Percentiles rank a stretch among this genome's conserved stretches.
Conservation (phyloP, 2,113 vertebrate species). For the Rafetus swinhoei region DNA sequence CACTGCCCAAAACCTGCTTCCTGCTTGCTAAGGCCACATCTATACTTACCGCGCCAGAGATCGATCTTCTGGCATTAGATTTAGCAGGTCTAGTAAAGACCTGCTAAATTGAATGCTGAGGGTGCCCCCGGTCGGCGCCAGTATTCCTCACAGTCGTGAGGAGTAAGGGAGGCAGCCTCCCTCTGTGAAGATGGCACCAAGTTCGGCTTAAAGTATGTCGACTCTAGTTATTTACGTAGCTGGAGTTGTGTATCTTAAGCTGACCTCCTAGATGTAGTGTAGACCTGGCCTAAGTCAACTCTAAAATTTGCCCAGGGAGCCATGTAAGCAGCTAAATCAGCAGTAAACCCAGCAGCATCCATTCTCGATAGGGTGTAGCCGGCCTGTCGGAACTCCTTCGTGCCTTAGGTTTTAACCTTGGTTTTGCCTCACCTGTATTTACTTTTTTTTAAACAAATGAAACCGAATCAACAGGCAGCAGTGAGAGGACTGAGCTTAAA, state of each 20-base stretch:
- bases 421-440: constrained; percentile 12
- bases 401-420: neutral
- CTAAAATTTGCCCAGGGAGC: neutral
- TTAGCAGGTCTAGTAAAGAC: too few species aligned
- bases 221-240: too few species aligned
- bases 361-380: neutral
- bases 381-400: neutral
- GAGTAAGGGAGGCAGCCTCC: too few species aligned
- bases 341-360: neutral
- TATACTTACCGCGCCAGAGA: too few species aligned
- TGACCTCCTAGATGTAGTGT: too few species aligned
- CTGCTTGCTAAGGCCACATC: neutral
- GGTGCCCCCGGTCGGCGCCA: too few species aligned
- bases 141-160: too few species aligned
- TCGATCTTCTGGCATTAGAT: too few species aligned
- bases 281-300: neutral
- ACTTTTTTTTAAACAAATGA: neutral
- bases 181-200: too few species aligned
- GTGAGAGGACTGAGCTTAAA: constrained; percentile 22
- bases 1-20: neutral
- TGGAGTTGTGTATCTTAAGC: too few species aligned
- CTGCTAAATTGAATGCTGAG: too few species aligned
- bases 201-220: too few species aligned
- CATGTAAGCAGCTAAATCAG: neutral
- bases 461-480: neutral